Evolutionary conservation across 1,140 invertebrate species (phyloP).

Genomic region (Hylaeus anthracinus): DNA sequence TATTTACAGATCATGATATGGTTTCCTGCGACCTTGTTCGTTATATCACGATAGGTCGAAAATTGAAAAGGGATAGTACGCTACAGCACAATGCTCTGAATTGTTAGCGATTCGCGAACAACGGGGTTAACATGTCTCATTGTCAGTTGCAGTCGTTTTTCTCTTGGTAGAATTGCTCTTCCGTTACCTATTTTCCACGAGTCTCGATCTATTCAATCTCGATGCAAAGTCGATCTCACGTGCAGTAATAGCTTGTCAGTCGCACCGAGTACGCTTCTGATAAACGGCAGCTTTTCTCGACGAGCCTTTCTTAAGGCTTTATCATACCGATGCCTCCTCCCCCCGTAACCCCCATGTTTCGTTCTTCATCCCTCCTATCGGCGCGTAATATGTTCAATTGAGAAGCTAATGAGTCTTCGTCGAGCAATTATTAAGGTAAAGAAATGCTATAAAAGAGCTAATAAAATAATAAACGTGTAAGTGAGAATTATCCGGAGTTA

Average conservation of each 20-base stretch:
- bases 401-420: constrained; percentile 28
- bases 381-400: constrained; percentile 54
- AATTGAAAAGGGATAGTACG: not conserved
- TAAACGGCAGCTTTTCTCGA: constrained; percentile 67
- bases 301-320: constrained; percentile 63
- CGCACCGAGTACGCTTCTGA: constrained; percentile 63
- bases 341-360: not conserved
- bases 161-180: not conserved
- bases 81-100: not conserved
- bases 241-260: constrained; percentile 70
- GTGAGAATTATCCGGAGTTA: too few relatives aligned
- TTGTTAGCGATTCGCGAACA: constrained; percentile 5
- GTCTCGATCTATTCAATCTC: constrained; percentile 68
- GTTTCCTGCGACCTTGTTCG: not conserved
- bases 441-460: too few relatives aligned
- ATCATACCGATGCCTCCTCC: constrained; percentile 34
- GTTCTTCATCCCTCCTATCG: constrained; percentile 10
- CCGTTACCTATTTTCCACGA: constrained; percentile 64
- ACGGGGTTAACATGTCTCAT: constrained; percentile 48
- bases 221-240: constrained; percentile 71
- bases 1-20: not conserved
- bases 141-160: constrained; percentile 39
- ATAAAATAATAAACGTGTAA: too few relatives aligned
- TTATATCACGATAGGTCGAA: too few relatives aligned
- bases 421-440: too few relatives aligned